Evolutionary conservation across 1,140 invertebrate genomes (phyloP).

Genomic region (Leptinotarsa texana): DNA sequence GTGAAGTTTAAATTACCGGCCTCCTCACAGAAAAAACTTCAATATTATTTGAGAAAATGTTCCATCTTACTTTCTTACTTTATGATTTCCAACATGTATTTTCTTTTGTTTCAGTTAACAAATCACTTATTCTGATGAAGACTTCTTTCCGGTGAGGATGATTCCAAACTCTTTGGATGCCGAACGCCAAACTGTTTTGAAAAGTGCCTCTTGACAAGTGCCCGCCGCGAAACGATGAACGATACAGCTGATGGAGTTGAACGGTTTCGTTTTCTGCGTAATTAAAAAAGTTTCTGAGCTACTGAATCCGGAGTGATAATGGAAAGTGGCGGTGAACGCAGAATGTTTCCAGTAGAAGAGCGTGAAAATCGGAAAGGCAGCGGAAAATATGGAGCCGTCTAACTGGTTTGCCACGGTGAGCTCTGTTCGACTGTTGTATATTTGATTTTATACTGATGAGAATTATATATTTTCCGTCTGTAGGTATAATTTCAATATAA

Average conservation of each 20-base stretch:
- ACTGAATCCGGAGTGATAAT: conserved; percentile 6
- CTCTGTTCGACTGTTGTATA: too few species aligned
- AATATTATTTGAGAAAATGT: too few species aligned
- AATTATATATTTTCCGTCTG: too few species aligned
- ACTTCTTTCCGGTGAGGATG: background rate
- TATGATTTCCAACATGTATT: too few species aligned
- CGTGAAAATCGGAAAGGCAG: background rate
- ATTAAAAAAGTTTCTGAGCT: conserved; percentile 12
- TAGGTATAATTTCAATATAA: too few species aligned
- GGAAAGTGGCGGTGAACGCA: conserved; percentile 5
- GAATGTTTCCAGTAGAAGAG: background rate
- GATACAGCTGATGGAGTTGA: conserved; percentile 13
- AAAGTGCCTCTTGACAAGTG: background rate
- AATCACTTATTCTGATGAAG: too few species aligned
- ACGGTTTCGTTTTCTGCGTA: background rate
- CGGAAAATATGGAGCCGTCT: conserved; percentile 10
- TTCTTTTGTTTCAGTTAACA: too few species aligned
- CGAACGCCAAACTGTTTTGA: background rate
- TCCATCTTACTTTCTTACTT: too few species aligned
- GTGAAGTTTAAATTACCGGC: too few species aligned
- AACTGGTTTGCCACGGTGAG: conserved; percentile 2
- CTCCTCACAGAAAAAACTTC: too few species aligned
- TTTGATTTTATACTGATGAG: too few species aligned
- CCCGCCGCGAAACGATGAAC: background rate
- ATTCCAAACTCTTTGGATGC: background rate